phyloP scores from a whole-genome alignment of 2,797 vertebrate species.

The Onychomys leucogaster region DNA sequence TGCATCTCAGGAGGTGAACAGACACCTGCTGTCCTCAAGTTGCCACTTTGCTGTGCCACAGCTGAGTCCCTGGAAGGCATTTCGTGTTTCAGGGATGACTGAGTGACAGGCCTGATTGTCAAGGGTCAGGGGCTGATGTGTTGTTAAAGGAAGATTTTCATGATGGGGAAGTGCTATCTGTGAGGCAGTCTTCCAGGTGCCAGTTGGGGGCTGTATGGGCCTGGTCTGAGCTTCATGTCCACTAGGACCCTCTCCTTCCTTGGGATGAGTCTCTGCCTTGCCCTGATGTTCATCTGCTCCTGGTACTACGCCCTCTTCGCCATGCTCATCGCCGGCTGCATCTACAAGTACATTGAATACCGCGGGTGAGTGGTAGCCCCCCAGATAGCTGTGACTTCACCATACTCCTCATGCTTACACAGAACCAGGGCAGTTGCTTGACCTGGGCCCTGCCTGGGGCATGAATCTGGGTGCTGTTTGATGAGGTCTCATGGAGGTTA shows the following conservation, averaged over 20 bases:
- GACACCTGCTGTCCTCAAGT: neutral
- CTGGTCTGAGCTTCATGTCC: neutral
- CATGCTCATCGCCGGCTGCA: conserved; percentile 95
- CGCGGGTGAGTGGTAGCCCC: conserved; percentile 91
- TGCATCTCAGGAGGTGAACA: neutral
- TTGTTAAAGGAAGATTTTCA: neutral
- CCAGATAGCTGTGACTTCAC: fast-evolving
- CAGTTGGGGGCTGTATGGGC: fast-evolving
- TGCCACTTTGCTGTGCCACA: too few relatives aligned
- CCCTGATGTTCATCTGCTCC: conserved; percentile 98
- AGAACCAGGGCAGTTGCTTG: neutral
- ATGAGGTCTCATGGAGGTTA: neutral
- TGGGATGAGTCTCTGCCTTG: conserved; percentile 98
- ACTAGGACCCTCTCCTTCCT: conserved; percentile 96
- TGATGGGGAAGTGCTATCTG: neutral
- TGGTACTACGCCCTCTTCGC: conserved; percentile 98
- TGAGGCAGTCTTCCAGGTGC: neutral
- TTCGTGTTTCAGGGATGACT: neutral
- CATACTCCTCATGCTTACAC: too few relatives aligned
- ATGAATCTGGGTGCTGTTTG: neutral
- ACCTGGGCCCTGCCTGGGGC: neutral
- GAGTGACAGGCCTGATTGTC: neutral
- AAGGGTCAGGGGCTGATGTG: too few relatives aligned
- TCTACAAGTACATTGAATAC: conserved; percentile 99
- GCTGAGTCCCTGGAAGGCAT: neutral